A percentile compares a stretch with the other conserved stretches of the same genome.
These are phyloP conservation scores for Microcebus tavaratra DNA, from an alignment of 2,113 vertebrate species.

Conservation along the genomic window DNA sequence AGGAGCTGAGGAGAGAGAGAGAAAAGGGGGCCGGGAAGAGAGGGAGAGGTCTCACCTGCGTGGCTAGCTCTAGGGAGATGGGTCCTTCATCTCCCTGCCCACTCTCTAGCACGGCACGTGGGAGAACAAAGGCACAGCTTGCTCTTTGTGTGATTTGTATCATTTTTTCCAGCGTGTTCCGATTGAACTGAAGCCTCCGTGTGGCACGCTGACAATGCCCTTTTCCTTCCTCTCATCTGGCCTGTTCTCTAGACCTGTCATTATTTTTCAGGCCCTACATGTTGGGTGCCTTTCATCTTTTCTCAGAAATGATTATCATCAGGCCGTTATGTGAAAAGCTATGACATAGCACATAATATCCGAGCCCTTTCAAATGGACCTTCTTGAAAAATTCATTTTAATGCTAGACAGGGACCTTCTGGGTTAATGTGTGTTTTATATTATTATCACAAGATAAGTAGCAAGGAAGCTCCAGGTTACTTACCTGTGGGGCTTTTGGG, in stretches of 20 bases:
- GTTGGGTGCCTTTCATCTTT: slow-evolving; percentile 40
- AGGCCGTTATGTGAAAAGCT: slow-evolving; percentile 51
- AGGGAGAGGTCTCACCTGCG: neutral
- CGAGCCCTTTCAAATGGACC: slow-evolving; percentile 54
- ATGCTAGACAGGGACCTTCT: neutral
- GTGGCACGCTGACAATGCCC: slow-evolving; percentile 17
- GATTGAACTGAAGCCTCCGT: neutral
- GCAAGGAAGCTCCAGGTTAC: neutral
- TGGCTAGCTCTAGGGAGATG: accelerated
- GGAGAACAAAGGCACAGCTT: neutral
- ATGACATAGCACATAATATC: slow-evolving; percentile 40
- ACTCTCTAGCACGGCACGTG: neutral
- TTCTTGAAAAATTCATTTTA: slow-evolving; percentile 54
- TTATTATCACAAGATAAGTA: neutral
- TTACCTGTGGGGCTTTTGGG: neutral
- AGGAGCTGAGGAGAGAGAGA: neutral
- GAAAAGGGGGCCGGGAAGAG: neutral
- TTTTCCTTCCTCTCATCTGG: slow-evolving; percentile 40
- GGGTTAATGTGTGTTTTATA: neutral
- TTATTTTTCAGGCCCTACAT: slow-evolving; percentile 33
- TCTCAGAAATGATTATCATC: slow-evolving; percentile 64
- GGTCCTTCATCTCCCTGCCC: neutral
- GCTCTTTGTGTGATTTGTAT: slow-evolving; percentile 24
- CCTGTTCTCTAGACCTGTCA: slow-evolving; percentile 23
- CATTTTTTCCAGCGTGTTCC: neutral